Base-by-base conservation (phyloP, 2,113 vertebrate species). In the Brevimyrus niger region DNA sequence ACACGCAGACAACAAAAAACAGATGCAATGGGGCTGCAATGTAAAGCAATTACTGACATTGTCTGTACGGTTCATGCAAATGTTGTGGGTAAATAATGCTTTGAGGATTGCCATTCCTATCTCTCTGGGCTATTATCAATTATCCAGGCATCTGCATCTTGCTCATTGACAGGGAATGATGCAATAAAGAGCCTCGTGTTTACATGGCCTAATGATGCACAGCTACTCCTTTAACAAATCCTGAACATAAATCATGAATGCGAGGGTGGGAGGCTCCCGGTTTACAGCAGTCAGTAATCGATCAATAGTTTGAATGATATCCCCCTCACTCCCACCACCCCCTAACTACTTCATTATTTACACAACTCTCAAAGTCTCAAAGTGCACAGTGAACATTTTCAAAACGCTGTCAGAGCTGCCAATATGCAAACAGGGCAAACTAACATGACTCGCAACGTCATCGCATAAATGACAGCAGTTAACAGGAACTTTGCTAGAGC, bases 71-170 rank as follows among this genome's bases (percentile, higher is more conserved):
- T 53, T 35, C 48, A 87, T 53, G n/a, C 23, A 87, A 53, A n/a
- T 55, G 44, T 27, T 50, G 84, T 53, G 48, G 85, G n/a, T 27
- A 47, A 84, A 53, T 17, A 31, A 19, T 21, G 4, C 27, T 21
- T 51, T 87, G 85, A 87, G 27, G 15, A 35, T 13, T 31, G 46
- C 0, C 85, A 86, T 31, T 86, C 85, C 47, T 53, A 35, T 86
- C 31, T 87, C 85, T 87, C 27, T 53, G 31, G 48, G 85, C 27
- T 87, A 53, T 87, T 35, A 87, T 53, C 38, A 35, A 87, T 86
- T 48, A 50, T 38, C 82, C 17, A 47, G 82, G 44, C 44, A 47
- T 84, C n/a, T 17, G 85, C 27, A 50, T 35, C 53, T 35, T 87
- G 47, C 85, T 87, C 27, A 53, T 27, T 53, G 27, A 27, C 31